phyloP scores from a whole-genome alignment of 2,888 invertebrate species.

The Nymphalis c-album region DNA sequence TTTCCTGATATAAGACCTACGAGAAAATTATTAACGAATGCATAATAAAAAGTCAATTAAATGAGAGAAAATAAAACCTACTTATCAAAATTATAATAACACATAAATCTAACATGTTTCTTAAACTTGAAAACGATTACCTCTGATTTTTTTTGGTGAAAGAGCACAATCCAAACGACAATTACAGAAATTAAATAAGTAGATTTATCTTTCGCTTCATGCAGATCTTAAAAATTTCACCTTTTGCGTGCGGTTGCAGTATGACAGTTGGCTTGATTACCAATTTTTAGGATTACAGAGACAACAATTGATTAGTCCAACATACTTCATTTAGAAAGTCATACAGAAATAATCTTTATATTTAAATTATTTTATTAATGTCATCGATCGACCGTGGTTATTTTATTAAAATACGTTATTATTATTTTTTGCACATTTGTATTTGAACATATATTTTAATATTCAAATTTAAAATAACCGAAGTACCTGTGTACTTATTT shows the following conservation, averaged over 20 bases:
- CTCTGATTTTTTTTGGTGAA: neutral
- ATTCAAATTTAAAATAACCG: no score
- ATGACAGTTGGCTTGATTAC: conserved; percentile 9
- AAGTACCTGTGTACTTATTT: no score
- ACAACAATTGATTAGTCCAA: neutral
- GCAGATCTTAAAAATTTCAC: conserved; percentile 23
- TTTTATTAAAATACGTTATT: no score
- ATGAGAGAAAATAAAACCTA: conserved; percentile 57
- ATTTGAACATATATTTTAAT: no score
- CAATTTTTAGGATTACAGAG: neutral
- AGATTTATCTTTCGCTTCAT: conserved; percentile 28
- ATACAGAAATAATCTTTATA: no score
- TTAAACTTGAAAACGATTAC: neutral
- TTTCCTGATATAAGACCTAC: conserved; percentile 25
- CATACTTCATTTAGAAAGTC: neutral
- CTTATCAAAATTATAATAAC: conserved; percentile 7
- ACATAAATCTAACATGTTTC: neutral
- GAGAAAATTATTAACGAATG: conserved; percentile 1
- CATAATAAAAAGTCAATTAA: neutral
- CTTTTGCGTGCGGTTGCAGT: conserved; percentile 1
- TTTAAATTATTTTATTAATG: no score
- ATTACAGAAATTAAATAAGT: conserved; percentile 5
- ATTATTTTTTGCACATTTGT: no score
- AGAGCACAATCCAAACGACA: neutral
- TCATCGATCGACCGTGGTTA: no score